phyloP scores from a whole-genome alignment of 2,113 vertebrate species.

The Eupsittula cactorum region DNA sequence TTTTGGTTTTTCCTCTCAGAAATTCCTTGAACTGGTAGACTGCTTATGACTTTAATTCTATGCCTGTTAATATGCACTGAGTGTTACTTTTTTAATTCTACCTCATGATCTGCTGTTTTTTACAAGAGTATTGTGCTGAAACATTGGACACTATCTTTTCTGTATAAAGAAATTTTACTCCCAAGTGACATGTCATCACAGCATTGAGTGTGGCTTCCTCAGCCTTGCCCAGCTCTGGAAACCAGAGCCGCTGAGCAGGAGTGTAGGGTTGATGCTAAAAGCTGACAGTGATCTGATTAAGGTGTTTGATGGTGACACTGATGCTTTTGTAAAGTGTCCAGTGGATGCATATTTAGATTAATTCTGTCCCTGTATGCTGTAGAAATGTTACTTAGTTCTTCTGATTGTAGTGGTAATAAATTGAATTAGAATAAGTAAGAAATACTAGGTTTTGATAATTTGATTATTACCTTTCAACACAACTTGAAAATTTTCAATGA shows the following conservation, averaged over 20 bases:
- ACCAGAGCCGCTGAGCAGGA: too few relatives aligned
- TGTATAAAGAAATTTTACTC: background rate
- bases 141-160: conserved; percentile 1
- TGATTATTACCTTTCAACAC: background rate
- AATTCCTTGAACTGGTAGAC: background rate
- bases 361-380: background rate
- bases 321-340: background rate
- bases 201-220: background rate
- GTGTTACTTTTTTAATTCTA: conserved; percentile 61
- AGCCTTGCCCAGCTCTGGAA: background rate
- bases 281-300: background rate
- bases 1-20: background rate
- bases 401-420: background rate
- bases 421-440: background rate
- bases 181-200: background rate
- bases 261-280: background rate
- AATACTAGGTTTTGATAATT: background rate
- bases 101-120: conserved; percentile 61
- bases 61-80: conserved; percentile 53
- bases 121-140: conserved; percentile 46
- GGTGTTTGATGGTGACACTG: background rate
- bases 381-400: background rate
- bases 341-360: background rate
- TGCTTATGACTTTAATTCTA: background rate
- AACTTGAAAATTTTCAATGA: background rate